Evolutionary conservation across 2,888 invertebrate species (phyloP).

Genomic region (Orchesella flavescens): DNA sequence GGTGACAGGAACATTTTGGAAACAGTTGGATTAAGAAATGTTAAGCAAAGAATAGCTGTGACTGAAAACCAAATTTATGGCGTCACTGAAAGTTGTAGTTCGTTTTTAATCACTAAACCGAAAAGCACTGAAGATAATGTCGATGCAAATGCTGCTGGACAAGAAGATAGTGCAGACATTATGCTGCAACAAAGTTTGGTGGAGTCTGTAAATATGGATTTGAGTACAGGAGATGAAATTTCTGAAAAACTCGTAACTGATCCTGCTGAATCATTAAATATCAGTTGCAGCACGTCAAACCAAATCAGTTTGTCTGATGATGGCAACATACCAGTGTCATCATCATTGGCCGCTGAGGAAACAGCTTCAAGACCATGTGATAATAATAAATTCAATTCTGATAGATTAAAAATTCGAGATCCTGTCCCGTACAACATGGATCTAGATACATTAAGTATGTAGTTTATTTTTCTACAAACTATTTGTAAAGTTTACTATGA

Average conservation of each 20-base stretch:
- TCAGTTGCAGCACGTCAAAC: background rate
- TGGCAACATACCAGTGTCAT: no score
- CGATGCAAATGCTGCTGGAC: background rate
- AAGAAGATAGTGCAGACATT: background rate
- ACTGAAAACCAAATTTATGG: background rate
- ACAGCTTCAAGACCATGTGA: background rate
- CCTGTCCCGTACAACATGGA: constrained; percentile 49
- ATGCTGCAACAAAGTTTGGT: no score
- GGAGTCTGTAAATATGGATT: no score
- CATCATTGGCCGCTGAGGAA: background rate
- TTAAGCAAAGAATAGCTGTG: constrained; percentile 42
- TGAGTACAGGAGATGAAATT: no score
- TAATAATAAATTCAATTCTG: constrained; percentile 65
- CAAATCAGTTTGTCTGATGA: background rate
- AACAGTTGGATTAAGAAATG: constrained; percentile 49
- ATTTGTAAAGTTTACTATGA: no score
- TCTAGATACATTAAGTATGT: constrained; percentile 38
- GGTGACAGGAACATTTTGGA: constrained; percentile 23
- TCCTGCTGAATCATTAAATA: no score
- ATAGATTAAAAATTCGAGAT: constrained; percentile 53
- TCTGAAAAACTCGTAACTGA: no score
- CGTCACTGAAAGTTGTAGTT: no score
- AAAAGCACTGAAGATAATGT: background rate
- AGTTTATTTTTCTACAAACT: background rate
- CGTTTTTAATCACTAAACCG: background rate